These are phyloP conservation scores for Botia kubotai DNA, from an alignment of 2,797 vertebrate species.

Conservation along the genomic window DNA sequence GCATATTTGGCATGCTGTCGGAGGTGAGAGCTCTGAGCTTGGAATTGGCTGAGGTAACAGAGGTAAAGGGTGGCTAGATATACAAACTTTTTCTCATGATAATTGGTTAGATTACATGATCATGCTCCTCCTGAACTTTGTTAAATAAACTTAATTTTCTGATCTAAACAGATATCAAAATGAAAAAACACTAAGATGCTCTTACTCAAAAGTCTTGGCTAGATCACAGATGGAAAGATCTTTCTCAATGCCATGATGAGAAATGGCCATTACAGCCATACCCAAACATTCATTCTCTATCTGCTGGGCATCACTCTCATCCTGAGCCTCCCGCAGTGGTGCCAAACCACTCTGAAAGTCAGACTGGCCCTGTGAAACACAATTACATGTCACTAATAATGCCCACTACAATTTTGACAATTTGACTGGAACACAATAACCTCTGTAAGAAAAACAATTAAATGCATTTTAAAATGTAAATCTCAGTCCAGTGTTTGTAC, in stretches of 20 bases:
- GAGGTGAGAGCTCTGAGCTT: too few species aligned
- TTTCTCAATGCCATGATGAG: conserved; percentile 81
- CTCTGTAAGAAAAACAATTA: not conserved
- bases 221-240: conserved; percentile 63
- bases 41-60: too few species aligned
- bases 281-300: conserved; percentile 88
- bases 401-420: too few species aligned
- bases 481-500: not conserved
- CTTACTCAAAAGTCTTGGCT: conserved; percentile 48
- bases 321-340: conserved; percentile 77
- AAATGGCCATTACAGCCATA: conserved; percentile 88
- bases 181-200: not conserved
- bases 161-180: not conserved
- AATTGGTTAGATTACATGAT: too few species aligned
- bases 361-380: conserved; percentile 77
- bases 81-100: too few species aligned
- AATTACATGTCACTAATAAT: not conserved
- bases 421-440: not conserved
- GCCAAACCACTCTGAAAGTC: conserved; percentile 84
- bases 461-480: not conserved
- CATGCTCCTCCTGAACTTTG: too few species aligned
- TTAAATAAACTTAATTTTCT: not conserved
- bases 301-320: conserved; percentile 78
- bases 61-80: too few species aligned
- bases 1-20: too few species aligned